phyloP scores from a whole-genome alignment of 2,113 vertebrate species.

The Atrichornis clamosus region DNA sequence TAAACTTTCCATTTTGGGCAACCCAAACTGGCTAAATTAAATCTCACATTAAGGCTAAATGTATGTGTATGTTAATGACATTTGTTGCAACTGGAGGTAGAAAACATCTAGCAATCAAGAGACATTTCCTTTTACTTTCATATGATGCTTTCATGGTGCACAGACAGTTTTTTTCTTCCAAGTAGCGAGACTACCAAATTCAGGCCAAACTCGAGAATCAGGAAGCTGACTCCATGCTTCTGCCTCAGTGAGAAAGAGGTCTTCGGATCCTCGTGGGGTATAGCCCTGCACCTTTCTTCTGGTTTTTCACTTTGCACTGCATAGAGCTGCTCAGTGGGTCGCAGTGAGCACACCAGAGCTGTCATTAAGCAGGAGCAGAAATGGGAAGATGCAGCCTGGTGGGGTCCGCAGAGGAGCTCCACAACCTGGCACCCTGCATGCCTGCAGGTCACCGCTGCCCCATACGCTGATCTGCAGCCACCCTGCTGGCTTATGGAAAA shows the following conservation, averaged over 20 bases:
- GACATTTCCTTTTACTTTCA: background rate
- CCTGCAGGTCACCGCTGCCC: accelerated
- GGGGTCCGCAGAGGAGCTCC: background rate
- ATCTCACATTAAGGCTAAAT: background rate
- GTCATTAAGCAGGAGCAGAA: background rate
- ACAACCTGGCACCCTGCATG: background rate
- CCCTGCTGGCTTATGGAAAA: background rate
- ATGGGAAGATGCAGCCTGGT: background rate
- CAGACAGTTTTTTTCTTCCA: background rate
- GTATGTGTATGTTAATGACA: background rate
- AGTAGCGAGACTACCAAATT: background rate
- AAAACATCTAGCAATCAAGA: background rate
- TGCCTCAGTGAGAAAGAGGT: background rate
- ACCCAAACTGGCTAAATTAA: background rate
- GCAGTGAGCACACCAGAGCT: background rate
- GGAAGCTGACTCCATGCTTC: background rate
- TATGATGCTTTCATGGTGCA: background rate
- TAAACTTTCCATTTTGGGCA: background rate
- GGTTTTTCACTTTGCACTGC: background rate
- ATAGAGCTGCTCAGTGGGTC: background rate
- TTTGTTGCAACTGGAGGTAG: background rate
- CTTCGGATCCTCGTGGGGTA: background rate
- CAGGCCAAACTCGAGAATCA: background rate
- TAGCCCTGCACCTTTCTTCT: background rate
- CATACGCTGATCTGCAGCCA: background rate